Evolutionary conservation across 2,113 vertebrate species (phyloP), one percentile per base, ranked within the genome.

Genomic region (Charadrius vociferus): DNA sequence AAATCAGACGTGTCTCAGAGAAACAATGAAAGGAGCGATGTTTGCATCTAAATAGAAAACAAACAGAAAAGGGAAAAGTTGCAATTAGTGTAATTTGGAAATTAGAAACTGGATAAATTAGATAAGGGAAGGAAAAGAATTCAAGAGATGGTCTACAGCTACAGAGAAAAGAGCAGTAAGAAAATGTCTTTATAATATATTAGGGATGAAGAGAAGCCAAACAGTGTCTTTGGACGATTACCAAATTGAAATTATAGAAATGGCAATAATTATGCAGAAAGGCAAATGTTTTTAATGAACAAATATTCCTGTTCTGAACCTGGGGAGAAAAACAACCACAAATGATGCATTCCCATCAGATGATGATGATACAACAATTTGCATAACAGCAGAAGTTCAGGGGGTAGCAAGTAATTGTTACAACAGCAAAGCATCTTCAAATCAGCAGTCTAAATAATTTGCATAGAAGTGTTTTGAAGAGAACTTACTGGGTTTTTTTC

Each of bases 211-310:
- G 84, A 68, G 65, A 88, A 96, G 86, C 49, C 53, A 82, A 82
- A 80, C 59, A 13, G 87, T 68, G 62, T 58, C 70, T 90, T 94
- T 95, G 93, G 90, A 91, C 27, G 36, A 29, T 47, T 79, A 93
- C 93, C 87, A 93, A 94, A 82, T 77, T 85, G 74, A 94, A 96
- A 96, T 95, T 90, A 77, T 32, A 91, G 70, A 87, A 93, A 90
- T 68, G 21, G 55, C 9, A 90, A 82, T 74, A 91, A 91, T 94
- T 96, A 93, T 71, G 62, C 87, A 93, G 81, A 93, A 94, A 80
- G 30, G 81, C 47, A 90, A 95, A 94, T 93, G 45, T 77, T 97
- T 91, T 91, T 91, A 85, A 93, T 91, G 39, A 96, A 79, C 50
- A 86, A 93, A 72, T 93, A 80, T 50, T 87, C 66, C 73, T 91